Evolutionary conservation across 2,797 vertebrate species (phyloP).

Genomic region (Buceros bicornis): DNA sequence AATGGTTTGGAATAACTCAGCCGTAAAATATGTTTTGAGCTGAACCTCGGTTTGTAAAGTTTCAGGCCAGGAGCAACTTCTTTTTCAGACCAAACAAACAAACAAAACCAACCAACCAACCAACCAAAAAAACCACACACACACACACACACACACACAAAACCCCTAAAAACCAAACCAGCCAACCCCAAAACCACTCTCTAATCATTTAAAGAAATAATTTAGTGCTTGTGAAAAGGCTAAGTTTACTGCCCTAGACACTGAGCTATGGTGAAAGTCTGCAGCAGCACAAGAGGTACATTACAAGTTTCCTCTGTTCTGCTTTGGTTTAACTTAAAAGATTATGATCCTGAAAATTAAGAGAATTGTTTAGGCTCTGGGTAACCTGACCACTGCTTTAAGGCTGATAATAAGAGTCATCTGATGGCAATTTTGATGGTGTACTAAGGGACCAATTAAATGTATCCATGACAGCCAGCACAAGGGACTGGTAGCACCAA

Average conservation of each 20-base stretch:
- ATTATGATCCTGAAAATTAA: background rate
- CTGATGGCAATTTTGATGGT: background rate
- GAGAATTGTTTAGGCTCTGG: background rate
- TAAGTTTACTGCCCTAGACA: background rate
- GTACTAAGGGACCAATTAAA: background rate
- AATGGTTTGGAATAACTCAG: constrained; percentile 34
- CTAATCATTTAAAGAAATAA: background rate
- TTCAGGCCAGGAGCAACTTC: background rate
- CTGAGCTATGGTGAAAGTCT: background rate
- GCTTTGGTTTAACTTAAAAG: fast-evolving
- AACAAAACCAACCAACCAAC: no score
- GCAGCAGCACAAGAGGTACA: fast-evolving
- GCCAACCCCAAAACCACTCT: background rate
- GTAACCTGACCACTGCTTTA: background rate
- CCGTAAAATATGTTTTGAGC: constrained; percentile 9
- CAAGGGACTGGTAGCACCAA: background rate
- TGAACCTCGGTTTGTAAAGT: background rate
- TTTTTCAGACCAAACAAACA: background rate
- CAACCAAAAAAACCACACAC: background rate
- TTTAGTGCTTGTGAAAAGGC: background rate
- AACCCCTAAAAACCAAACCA: no score
- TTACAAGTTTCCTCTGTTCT: background rate
- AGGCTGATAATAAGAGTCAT: background rate
- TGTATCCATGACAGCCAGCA: background rate
- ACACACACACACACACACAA: no score